Evolutionary conservation across 2,113 vertebrate species (phyloP).

Genomic region (Pteronura brasiliensis): DNA sequence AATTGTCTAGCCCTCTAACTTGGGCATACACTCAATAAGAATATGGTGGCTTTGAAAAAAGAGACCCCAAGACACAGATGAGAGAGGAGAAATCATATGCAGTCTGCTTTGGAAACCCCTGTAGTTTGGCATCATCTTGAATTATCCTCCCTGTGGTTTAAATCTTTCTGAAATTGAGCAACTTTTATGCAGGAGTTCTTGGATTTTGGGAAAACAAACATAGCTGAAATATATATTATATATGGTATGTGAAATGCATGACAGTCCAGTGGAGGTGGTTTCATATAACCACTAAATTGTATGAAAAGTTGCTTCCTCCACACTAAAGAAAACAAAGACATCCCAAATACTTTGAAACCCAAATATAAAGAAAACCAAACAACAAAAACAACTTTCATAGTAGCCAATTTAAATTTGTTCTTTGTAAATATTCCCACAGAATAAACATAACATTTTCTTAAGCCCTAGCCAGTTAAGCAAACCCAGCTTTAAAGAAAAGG

Average conservation of each 20-base stretch:
- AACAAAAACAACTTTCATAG: slow-evolving; percentile 61
- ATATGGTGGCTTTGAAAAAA: background rate
- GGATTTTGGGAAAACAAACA: slow-evolving; percentile 53
- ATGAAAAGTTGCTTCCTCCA: slow-evolving; percentile 45
- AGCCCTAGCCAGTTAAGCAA: slow-evolving; percentile 28
- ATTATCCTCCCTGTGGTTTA: slow-evolving; percentile 39
- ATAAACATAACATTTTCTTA: slow-evolving; percentile 52
- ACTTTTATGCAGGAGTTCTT: slow-evolving; percentile 55
- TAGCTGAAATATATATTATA: slow-evolving; percentile 19
- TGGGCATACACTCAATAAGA: background rate
- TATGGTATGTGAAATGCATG: background rate
- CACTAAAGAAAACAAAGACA: slow-evolving; percentile 40
- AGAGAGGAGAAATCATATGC: background rate
- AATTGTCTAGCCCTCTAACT: background rate
- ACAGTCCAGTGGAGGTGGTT: background rate
- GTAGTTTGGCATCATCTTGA: background rate
- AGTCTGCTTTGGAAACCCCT: background rate
- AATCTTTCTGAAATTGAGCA: slow-evolving; percentile 38
- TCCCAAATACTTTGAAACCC: background rate
- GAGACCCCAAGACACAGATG: background rate
- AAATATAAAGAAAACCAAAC: slow-evolving; percentile 35
- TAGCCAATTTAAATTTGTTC: slow-evolving; percentile 46
- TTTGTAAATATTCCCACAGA: slow-evolving; percentile 53
- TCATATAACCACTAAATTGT: slow-evolving; percentile 31
- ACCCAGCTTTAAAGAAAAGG: slow-evolving; percentile 45